phyloP scores from a whole-genome alignment of 35 echinoderm and acorn worm species.

The Chiridota heheva region DNA sequence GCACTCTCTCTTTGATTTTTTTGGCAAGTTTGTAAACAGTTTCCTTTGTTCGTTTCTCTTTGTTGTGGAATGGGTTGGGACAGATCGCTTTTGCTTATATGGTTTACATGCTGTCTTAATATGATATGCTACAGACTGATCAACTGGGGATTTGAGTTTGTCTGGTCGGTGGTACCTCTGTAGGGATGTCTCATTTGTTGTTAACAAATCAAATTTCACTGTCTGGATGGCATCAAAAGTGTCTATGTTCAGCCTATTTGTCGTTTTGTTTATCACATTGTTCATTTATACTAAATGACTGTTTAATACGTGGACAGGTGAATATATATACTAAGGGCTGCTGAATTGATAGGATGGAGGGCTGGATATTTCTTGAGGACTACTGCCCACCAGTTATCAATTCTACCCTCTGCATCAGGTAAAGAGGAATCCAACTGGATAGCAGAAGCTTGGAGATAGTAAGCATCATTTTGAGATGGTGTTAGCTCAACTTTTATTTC shows the following conservation, averaged over 20 bases:
- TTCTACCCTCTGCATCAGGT: constrained; percentile 21
- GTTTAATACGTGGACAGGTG: neutral
- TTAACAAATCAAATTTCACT: neutral
- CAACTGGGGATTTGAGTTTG: constrained; percentile 14
- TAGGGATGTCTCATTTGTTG: neutral
- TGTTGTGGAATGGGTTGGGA: too few relatives aligned
- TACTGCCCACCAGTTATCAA: constrained; percentile 13
- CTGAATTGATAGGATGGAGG: neutral
- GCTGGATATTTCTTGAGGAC: neutral
- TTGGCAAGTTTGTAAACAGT: too few relatives aligned
- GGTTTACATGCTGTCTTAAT: too few relatives aligned
- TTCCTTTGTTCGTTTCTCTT: too few relatives aligned
- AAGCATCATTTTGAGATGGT: constrained; percentile 7
- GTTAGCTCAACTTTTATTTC: constrained; percentile 21
- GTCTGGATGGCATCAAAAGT: neutral
- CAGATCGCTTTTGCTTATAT: too few relatives aligned
- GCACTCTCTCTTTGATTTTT: too few relatives aligned
- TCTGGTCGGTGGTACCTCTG: constrained; percentile 2
- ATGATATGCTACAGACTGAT: neutral
- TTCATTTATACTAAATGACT: neutral
- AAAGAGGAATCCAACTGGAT: constrained; percentile 17
- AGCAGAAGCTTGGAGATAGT: constrained; percentile 7
- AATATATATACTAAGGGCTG: constrained; percentile 23
- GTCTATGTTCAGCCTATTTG: neutral
- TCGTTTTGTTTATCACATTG: constrained; percentile 12